A percentile compares a stretch with the other conserved stretches of the same genome.
Evolutionary conservation across 2,113 vertebrate species (phyloP).

Genomic region (Antidorcas marsupialis): DNA sequence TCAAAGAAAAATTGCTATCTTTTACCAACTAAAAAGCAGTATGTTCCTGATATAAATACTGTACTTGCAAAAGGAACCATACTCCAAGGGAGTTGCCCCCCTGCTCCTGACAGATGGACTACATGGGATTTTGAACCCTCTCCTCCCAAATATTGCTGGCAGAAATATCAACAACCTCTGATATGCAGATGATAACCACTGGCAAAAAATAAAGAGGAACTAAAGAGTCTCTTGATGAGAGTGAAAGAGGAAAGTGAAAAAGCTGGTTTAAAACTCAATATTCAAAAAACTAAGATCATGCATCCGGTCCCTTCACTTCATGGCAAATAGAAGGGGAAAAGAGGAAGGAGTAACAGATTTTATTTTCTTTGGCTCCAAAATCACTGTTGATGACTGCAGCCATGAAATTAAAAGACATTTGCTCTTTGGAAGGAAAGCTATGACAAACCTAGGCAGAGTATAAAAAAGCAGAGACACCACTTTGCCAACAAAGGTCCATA

Average conservation of each 20-base stretch:
- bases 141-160: background rate
- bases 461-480: background rate
- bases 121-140: background rate
- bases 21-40: background rate
- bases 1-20: background rate
- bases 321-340: background rate
- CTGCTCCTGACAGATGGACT: background rate
- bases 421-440: background rate
- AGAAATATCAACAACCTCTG: background rate
- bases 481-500: background rate
- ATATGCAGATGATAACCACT: background rate
- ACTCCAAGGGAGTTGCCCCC: background rate
- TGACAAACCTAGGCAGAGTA: background rate
- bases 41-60: background rate
- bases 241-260: background rate
- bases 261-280: background rate
- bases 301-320: background rate
- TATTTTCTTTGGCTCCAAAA: background rate
- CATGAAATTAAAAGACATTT: background rate
- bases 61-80: background rate
- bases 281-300: background rate
- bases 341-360: background rate
- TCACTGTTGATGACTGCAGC: background rate
- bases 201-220: background rate
- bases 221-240: background rate